Base-by-base conservation (phyloP, 2,797 vertebrate genomes). In the Lutjanus argentimaculatus region DNA sequence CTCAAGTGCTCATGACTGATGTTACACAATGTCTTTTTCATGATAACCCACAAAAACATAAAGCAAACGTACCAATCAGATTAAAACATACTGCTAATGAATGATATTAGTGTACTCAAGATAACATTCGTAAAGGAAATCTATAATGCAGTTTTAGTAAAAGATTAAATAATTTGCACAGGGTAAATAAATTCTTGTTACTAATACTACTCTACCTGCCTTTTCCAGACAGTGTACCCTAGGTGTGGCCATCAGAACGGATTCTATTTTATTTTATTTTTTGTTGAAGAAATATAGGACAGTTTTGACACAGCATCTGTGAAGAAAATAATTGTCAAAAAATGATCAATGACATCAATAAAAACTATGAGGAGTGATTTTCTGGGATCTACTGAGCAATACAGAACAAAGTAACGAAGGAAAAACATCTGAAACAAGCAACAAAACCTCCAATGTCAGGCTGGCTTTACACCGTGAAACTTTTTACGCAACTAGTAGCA, bases 111-210 rank as follows among this genome's bases (percentile, higher is more conserved):
- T 83, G 46, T 68, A 69, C 75, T 77, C 10, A 72, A 82, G 46
- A 85, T 80, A 85, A 74, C 72, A 74, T 83, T 84, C 75, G 21
- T 68, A 80, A 42, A 81, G n/a, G 25, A 67, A 82, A 88, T 78
- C 43, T 72, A 82, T 58, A 67, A 75, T 55, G 63, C 22, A 8
- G 77, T 86, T 93, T 90, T 86, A 89, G 80, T 88, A 78, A 72
- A 79, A 67, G 77, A 87, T 90, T 78, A 89, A 83, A 90, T 75
- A 85, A 70, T 91, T 86, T 86, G 70, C 72, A 90, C 83, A 93
- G 75, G 21, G 42, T 92, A 89, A 87, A 91, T 92, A 90, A 86
- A 91, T 90, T 77, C 51, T 78, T 84, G 21, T 81, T 59, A 53
- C 36, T 72, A 64, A 65, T 73, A 56, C 70, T 77, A 74, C 10